Percentiles rank a stretch among this genome's conserved stretches.
These are phyloP conservation scores for Boulengeromyrus knoepffleri DNA, from an alignment of 2,113 vertebrate genomes.

Conservation along the genomic window DNA sequence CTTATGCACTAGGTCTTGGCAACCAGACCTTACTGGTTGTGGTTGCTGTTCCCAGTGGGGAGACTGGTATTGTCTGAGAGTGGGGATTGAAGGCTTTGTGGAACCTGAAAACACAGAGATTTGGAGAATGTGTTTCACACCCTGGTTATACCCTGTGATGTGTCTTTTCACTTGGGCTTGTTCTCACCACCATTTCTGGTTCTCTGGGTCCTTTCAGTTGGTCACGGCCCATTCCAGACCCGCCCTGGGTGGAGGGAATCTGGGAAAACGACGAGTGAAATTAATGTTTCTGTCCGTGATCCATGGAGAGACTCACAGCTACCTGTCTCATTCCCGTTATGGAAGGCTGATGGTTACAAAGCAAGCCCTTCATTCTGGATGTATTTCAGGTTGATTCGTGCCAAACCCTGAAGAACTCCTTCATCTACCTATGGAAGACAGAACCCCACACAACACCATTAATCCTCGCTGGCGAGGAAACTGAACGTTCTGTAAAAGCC, in stretches of 20 bases:
- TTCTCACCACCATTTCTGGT: not conserved
- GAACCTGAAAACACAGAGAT: not conserved
- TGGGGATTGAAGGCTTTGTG: not conserved
- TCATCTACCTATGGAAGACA: not conserved
- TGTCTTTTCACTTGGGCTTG: not conserved
- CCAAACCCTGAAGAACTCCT: not conserved
- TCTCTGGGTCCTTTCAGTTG: not conserved
- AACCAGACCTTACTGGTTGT: not conserved
- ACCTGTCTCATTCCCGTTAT: conserved; percentile 4
- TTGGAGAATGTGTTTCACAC: not conserved
- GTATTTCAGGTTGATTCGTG: not conserved
- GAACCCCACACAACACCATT: not conserved
- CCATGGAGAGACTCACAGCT: not conserved
- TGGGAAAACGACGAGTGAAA: not conserved
- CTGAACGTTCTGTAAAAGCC: not conserved
- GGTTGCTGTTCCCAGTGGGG: not conserved
- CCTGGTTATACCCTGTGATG: not conserved
- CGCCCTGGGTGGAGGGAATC: not conserved
- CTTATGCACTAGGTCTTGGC: conserved; percentile 35
- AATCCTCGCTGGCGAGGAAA: not conserved
- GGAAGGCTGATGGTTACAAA: not conserved
- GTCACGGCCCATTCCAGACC: not conserved
- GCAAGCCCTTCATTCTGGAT: not conserved
- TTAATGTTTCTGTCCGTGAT: not conserved
- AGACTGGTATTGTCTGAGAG: not conserved